Percentiles rank a stretch among this genome's conserved stretches.
Conservation (phyloP, 2,888 invertebrate genomes). For the Ligdia adustata region DNA sequence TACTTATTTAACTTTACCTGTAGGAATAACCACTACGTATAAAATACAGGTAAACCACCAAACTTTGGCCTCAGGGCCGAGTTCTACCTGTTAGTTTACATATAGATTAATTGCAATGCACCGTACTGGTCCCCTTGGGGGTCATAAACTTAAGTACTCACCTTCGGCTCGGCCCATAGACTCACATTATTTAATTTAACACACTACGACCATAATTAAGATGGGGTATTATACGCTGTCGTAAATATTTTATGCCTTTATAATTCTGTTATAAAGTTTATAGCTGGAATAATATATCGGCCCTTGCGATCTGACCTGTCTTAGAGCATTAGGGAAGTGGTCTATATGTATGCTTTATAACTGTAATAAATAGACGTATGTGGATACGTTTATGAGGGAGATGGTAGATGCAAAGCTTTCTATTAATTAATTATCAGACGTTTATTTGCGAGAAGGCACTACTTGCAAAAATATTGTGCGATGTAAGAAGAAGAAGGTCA, state of each 20-base stretch:
- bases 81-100: constrained; percentile 18
- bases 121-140: constrained; percentile 14
- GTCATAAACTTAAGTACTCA: constrained; percentile 24
- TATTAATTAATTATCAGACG: too few species aligned
- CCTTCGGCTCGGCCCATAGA: constrained; percentile 13
- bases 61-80: constrained; percentile 4
- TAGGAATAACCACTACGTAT: not conserved
- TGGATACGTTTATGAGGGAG: constrained; percentile 5
- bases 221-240: constrained; percentile 26
- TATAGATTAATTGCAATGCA: constrained; percentile 27
- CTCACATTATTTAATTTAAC: constrained; percentile 27
- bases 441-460: too few species aligned
- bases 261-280: constrained; percentile 30
- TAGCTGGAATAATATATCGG: constrained; percentile 18
- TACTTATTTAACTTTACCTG: too few species aligned
- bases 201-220: constrained; percentile 30
- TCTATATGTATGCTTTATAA: constrained; percentile 14
- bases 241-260: constrained; percentile 26
- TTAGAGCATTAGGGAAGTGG: constrained; percentile 12
- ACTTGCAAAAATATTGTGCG: too few species aligned
- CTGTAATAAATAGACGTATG: constrained; percentile 2
- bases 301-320: constrained; percentile 18
- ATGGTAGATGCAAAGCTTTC: too few species aligned
- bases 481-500: too few species aligned
- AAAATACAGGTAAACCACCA: not conserved